Evolutionary conservation across 2,797 vertebrate species (phyloP), one percentile per base, ranked within the genome.

Genomic region (Lagocephalus sceleratus): DNA sequence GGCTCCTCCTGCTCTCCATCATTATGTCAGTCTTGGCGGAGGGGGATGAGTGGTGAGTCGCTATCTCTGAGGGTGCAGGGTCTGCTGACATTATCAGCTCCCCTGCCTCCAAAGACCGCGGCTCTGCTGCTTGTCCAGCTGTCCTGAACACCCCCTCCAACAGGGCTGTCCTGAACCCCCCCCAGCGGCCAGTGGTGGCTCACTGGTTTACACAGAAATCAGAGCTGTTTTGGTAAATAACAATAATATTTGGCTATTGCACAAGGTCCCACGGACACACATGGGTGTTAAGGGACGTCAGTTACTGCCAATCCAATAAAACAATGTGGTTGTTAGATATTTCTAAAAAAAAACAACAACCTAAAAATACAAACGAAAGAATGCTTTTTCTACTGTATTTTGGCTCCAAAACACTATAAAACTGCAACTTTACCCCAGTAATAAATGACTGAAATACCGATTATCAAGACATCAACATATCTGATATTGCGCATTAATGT

Each of bases 31-130:
- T 14, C 44, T 40, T 20, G 20, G 63, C 63, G 51, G 71, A 47
- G 50, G 56, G 65, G 61, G 71, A 51, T 40, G 67, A 61, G 49
- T 9, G 59, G n/a, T 50, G 32, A 40, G 7, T 54, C 19, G 16
- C 2, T 75, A 80, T 84, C 78, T 10, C 46, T 41, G 43, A 52
- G 49, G 73, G 60, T 71, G 63, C 74, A 69, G 76, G 75, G 67
- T 69, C 71, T 68, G 66, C 56, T 65, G 57, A n/a, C 63, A 62
- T 67, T 60, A 79, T 84, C 76, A 68, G 54, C 38, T 43, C 57
- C 39, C 48, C 73, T 17, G 63, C 62, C 65, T 53, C 41, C 38
- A 35, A 32, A 44, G 43, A 55, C 54, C 7, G 49, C 10, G 3
- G 35, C 57, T 38, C 78, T 76, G 72, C 63, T 66, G 63, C 66